Conservation (phyloP, 1,140 invertebrate species). For the Magallana angulata region DNA sequence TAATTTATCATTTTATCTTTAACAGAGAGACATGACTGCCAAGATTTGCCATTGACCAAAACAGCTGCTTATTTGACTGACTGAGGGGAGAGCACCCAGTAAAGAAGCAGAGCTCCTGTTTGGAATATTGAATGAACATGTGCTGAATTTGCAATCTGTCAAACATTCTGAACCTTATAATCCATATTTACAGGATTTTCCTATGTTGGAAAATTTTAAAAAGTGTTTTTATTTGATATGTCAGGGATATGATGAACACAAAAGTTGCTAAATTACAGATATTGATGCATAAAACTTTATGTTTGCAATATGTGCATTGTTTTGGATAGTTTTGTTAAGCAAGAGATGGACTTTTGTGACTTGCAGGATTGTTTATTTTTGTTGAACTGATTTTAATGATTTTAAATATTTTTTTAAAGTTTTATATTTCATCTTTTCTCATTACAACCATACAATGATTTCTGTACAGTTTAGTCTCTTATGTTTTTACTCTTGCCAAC, state of each 20-base stretch:
- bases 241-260: not conserved
- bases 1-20: slow-evolving; percentile 9
- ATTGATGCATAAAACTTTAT: not conserved
- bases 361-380: slow-evolving; percentile 16
- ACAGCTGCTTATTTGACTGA: not conserved
- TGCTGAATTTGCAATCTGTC: not conserved
- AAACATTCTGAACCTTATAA: not conserved
- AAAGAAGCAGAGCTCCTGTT: not conserved
- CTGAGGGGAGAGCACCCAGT: not conserved
- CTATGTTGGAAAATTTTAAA: not conserved
- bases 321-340: not conserved
- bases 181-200: not conserved
- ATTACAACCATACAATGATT: not conserved
- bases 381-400: slow-evolving; percentile 10
- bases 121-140: not conserved
- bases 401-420: slow-evolving; percentile 32
- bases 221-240: not conserved
- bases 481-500: slow-evolving; percentile 17
- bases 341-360: not conserved
- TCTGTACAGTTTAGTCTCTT: not conserved
- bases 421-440: not conserved
- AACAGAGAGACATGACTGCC: slow-evolving; percentile 48
- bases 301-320: not conserved
- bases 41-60: slow-evolving; percentile 49
- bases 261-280: not conserved